These are phyloP conservation scores for Ormyrus rosae DNA, from an alignment of 2,888 invertebrate genomes.

Conservation along the genomic window DNA sequence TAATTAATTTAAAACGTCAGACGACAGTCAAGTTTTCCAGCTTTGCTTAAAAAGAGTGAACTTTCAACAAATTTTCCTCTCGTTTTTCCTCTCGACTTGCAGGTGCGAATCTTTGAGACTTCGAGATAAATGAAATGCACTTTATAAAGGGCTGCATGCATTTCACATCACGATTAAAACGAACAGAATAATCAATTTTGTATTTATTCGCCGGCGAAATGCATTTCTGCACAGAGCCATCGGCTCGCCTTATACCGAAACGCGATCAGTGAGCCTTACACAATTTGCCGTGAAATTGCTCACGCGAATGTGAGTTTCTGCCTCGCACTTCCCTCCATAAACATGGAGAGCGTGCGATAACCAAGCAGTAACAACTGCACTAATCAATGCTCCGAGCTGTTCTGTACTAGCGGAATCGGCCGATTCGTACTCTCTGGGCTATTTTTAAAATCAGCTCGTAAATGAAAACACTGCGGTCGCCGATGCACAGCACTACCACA, in stretches of 20 bases:
- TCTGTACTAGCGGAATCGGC: background rate
- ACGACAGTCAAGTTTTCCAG: background rate
- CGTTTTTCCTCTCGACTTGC: too few relatives aligned
- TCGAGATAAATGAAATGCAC: too few relatives aligned
- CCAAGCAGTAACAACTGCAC: background rate
- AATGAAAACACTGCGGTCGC: background rate
- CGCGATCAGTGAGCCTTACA: slow-evolving; percentile 12
- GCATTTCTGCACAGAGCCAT: too few relatives aligned
- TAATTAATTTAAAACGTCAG: slow-evolving; percentile 30
- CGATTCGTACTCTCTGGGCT: slow-evolving; percentile 3
- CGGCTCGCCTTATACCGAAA: background rate
- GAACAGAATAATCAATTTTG: background rate
- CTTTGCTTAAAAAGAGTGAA: too few relatives aligned
- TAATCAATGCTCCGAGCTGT: background rate
- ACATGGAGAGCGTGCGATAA: background rate
- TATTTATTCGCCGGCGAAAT: background rate
- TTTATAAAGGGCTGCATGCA: too few relatives aligned
- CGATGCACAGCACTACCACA: too few relatives aligned
- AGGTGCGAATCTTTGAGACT: too few relatives aligned
- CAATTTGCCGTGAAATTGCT: slow-evolving; percentile 11
- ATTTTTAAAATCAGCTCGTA: slow-evolving; percentile 1
- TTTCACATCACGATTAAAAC: too few relatives aligned
- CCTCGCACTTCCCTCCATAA: background rate
- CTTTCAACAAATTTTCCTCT: too few relatives aligned
- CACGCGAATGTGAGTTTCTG: background rate